Conservation (phyloP, 2,888 invertebrate genomes). For the Siphonodentalium dalli region DNA sequence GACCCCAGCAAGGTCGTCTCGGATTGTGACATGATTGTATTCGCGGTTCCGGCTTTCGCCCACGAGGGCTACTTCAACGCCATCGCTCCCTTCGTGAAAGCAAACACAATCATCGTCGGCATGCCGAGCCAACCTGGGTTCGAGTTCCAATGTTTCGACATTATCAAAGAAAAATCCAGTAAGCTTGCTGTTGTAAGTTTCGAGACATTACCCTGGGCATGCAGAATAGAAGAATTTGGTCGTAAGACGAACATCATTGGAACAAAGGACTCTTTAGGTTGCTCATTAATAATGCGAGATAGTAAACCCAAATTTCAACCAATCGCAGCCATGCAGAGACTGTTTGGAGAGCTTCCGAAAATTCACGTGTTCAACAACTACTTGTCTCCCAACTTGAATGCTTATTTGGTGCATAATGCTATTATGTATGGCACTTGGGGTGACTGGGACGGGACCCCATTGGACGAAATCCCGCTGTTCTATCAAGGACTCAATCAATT, state of each 20-base stretch:
- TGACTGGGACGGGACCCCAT: slow-evolving; percentile 36
- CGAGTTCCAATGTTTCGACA: slow-evolving; percentile 33
- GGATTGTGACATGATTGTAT: slow-evolving; percentile 26
- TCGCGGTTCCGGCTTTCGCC: slow-evolving; percentile 44
- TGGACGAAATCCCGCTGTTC: slow-evolving; percentile 36
- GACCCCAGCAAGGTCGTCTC: slow-evolving; percentile 1
- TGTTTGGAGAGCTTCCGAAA: slow-evolving; percentile 31
- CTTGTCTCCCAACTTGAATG: slow-evolving; percentile 33
- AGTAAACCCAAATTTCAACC: background rate
- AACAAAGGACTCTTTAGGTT: slow-evolving; percentile 31
- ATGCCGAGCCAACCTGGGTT: slow-evolving; percentile 44
- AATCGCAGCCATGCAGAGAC: slow-evolving; percentile 23
- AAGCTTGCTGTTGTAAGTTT: slow-evolving; percentile 26
- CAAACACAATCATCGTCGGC: slow-evolving; percentile 32
- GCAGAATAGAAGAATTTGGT: slow-evolving; percentile 37
- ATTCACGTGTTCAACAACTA: slow-evolving; percentile 27
- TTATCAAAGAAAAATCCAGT: slow-evolving; percentile 26
- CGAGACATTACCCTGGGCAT: slow-evolving; percentile 44
- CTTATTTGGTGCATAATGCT: slow-evolving; percentile 40
- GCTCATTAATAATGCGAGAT: slow-evolving; percentile 22
- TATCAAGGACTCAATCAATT: slow-evolving; percentile 40
- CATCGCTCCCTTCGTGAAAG: slow-evolving; percentile 31
- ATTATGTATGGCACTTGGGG: slow-evolving; percentile 45
- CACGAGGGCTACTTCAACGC: slow-evolving; percentile 36
- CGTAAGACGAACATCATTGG: slow-evolving; percentile 32